Evolutionary conservation across 1,140 invertebrate species (phyloP).

Genomic region (Papilio dardanus): DNA sequence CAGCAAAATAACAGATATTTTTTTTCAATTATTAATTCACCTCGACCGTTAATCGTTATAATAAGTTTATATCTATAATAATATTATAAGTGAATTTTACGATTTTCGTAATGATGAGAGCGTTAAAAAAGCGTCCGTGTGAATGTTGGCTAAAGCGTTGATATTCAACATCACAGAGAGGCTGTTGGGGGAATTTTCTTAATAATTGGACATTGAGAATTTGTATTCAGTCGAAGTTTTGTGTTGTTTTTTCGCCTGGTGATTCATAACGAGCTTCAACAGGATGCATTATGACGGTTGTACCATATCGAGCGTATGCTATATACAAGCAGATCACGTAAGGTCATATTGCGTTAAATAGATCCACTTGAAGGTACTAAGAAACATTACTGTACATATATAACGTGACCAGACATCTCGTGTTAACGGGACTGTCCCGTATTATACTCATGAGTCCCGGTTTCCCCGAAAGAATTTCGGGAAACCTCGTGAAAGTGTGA

Average conservation of each 20-base stretch:
- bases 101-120: not conserved
- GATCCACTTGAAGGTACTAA: constrained; percentile 35
- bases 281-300: constrained; percentile 29
- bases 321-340: constrained; percentile 42
- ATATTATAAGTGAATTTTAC: not conserved
- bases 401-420: too few species aligned
- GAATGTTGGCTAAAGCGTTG: too few species aligned
- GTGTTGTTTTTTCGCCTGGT: constrained; percentile 27
- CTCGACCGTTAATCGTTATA: not conserved
- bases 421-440: too few species aligned
- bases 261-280: constrained; percentile 29
- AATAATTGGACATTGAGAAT: constrained; percentile 12
- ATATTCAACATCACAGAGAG: not conserved
- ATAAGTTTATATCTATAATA: not conserved
- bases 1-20: not conserved
- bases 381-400: not conserved
- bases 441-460: too few species aligned
- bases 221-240: constrained; percentile 24
- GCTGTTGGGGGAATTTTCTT: not conserved
- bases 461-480: not conserved
- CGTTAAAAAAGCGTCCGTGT: too few species aligned
- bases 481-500: too few species aligned
- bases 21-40: not conserved
- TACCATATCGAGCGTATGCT: not conserved
- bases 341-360: constrained; percentile 44